Conservation (phyloP, 2,888 invertebrate genomes). For the Hyposoter didymator region DNA sequence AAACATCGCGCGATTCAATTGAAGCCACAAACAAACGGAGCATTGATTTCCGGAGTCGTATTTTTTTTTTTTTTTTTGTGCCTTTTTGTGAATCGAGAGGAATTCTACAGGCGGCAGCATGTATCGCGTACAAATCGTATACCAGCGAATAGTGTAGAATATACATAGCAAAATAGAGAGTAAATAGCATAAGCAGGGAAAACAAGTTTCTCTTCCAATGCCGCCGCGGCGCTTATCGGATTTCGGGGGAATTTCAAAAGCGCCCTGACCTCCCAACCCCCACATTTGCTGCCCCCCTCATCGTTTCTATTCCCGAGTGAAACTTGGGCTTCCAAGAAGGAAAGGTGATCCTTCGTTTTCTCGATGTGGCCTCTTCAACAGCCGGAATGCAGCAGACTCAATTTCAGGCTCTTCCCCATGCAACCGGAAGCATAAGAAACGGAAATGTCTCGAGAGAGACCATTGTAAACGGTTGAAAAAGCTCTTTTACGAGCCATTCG, state of each 20-base stretch:
- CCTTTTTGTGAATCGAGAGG: background rate
- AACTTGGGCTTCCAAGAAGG: constrained; percentile 30
- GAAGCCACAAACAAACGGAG: background rate
- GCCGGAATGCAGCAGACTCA: constrained; percentile 21
- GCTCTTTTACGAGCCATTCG: background rate
- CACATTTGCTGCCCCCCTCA: background rate
- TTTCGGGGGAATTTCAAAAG: constrained; percentile 48
- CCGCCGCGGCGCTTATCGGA: constrained; percentile 42
- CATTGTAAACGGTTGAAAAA: background rate
- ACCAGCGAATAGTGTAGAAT: background rate
- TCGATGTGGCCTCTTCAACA: background rate
- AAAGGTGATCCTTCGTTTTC: constrained; percentile 30
- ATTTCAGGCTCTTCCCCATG: constrained; percentile 1
- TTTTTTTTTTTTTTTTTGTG: constrained; percentile 13
- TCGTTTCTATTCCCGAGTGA: constrained; percentile 6
- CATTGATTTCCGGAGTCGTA: background rate
- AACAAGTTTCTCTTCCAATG: constrained; percentile 45
- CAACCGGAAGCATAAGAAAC: constrained; percentile 3
- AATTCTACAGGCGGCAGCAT: background rate
- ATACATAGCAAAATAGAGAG: background rate
- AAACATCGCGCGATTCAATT: background rate
- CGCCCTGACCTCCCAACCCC: constrained; percentile 2
- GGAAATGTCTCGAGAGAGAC: constrained; percentile 4
- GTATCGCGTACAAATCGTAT: background rate
- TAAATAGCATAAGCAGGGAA: constrained; percentile 21